phyloP scores from a whole-genome alignment of 2,888 invertebrate genomes.

The Tortricodes alternella region DNA sequence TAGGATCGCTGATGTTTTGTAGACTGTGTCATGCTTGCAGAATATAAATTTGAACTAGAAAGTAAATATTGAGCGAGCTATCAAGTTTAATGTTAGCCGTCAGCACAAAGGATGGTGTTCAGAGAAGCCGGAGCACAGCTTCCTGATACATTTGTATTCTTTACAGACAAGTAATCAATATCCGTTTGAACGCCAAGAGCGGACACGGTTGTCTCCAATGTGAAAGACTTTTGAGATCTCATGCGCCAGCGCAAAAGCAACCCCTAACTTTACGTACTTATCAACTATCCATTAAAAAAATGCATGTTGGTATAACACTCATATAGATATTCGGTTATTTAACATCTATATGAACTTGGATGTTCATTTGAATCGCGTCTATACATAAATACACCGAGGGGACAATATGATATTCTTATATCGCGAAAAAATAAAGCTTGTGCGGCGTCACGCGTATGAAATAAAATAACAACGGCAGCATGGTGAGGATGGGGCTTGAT shows the following conservation, averaged over 20 bases:
- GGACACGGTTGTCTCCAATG: constrained; percentile 59
- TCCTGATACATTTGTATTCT: constrained; percentile 80
- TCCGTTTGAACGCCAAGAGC: constrained; percentile 65
- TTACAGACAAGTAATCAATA: constrained; percentile 80
- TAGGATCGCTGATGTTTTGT: too few relatives aligned
- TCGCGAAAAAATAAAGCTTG: constrained; percentile 70
- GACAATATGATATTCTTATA: constrained; percentile 61
- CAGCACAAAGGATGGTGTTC: constrained; percentile 67
- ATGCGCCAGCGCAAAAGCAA: constrained; percentile 45
- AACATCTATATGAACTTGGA: not conserved
- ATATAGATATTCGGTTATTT: too few relatives aligned
- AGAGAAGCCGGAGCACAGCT: constrained; percentile 59
- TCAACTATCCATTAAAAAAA: too few relatives aligned
- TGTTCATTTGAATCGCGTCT: constrained; percentile 34
- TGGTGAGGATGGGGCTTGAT: constrained; percentile 77
- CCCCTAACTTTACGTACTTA: constrained; percentile 9
- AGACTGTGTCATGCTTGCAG: not conserved
- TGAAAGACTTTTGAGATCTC: constrained; percentile 51
- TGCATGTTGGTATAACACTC: too few relatives aligned
- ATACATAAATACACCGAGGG: constrained; percentile 45
- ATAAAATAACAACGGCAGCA: constrained; percentile 79
- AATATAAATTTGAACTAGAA: constrained; percentile 36
- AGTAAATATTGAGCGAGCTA: constrained; percentile 48
- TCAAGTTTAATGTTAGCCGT: constrained; percentile 74
- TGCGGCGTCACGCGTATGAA: constrained; percentile 74